Conservation (phyloP, 2,113 vertebrate species). For the Zosterops japonicus region DNA sequence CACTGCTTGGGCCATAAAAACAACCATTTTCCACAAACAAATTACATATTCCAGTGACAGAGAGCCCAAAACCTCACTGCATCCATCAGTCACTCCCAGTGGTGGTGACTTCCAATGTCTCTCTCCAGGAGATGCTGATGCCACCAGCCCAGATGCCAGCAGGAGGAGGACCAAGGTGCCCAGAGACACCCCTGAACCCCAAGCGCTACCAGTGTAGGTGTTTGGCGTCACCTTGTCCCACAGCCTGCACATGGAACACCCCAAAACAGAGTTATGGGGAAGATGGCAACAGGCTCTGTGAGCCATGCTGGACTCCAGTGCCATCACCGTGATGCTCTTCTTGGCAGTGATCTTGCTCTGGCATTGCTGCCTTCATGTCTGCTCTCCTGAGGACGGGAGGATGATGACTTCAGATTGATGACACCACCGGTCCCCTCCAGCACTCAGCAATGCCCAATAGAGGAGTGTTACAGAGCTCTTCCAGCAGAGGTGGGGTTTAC, state of each 20-base stretch:
- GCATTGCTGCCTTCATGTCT: background rate
- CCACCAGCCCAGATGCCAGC: background rate
- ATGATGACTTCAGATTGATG: background rate
- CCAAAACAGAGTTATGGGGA: rapidly evolving
- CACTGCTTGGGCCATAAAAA: background rate
- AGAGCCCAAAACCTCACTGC: background rate
- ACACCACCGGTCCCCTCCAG: rapidly evolving
- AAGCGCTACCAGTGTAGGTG: background rate
- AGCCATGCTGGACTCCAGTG: rapidly evolving
- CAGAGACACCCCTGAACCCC: background rate
- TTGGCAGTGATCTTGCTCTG: background rate
- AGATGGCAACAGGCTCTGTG: rapidly evolving
- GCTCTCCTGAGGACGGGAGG: background rate
- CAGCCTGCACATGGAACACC: background rate
- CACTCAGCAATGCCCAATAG: rapidly evolving
- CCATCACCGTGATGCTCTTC: background rate
- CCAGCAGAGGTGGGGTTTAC: background rate
- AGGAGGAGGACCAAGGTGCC: background rate
- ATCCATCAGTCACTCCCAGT: rapidly evolving
- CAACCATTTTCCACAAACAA: background rate
- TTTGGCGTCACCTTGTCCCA: background rate
- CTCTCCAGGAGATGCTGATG: background rate
- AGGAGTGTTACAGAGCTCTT: background rate
- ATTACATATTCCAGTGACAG: rapidly evolving
- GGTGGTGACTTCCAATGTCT: background rate